Evolutionary conservation across 2,888 invertebrate species (phyloP).

Genomic region (Brachypalpus laphriformis): DNA sequence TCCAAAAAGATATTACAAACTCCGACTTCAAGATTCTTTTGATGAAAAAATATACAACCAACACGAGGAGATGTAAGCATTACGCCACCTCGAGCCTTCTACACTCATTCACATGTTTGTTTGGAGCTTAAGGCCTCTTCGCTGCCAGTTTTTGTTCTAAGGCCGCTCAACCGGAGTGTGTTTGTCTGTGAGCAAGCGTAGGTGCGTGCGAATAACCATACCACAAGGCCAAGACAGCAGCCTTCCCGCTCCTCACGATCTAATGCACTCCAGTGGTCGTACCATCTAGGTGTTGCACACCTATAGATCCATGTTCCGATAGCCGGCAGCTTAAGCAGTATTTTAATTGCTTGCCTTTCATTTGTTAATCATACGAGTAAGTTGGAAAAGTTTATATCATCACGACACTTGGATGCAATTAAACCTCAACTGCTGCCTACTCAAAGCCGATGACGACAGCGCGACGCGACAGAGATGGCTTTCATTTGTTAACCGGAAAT

Average conservation of each 20-base stretch:
- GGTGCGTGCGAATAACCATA: conserved; percentile 61
- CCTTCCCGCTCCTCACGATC: conserved; percentile 25
- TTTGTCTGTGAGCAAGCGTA: conserved; percentile 20
- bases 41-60: conserved; percentile 4
- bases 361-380: conserved; percentile 46
- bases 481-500: conserved; percentile 54
- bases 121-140: conserved; percentile 40
- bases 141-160: conserved; percentile 50
- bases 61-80: conserved; percentile 37
- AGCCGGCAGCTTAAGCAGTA: conserved; percentile 54
- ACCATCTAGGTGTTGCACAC: background rate
- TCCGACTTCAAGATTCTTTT: conserved; percentile 37
- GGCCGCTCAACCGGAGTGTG: conserved; percentile 9
- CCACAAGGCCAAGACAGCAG: conserved; percentile 61
- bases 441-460: conserved; percentile 2
- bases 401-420: conserved; percentile 55
- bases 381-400: conserved; percentile 34
- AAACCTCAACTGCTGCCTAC: conserved; percentile 47
- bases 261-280: conserved; percentile 51
- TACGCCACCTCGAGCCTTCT: conserved; percentile 33
- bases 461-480: conserved; percentile 21
- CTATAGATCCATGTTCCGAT: conserved; percentile 58
- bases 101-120: conserved; percentile 7
- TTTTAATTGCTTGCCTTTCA: conserved; percentile 63
- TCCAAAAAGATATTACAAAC: conserved; percentile 53